These are phyloP conservation scores for Andrena marginata DNA, from an alignment of 2,888 invertebrate genomes.

Conservation along the genomic window DNA sequence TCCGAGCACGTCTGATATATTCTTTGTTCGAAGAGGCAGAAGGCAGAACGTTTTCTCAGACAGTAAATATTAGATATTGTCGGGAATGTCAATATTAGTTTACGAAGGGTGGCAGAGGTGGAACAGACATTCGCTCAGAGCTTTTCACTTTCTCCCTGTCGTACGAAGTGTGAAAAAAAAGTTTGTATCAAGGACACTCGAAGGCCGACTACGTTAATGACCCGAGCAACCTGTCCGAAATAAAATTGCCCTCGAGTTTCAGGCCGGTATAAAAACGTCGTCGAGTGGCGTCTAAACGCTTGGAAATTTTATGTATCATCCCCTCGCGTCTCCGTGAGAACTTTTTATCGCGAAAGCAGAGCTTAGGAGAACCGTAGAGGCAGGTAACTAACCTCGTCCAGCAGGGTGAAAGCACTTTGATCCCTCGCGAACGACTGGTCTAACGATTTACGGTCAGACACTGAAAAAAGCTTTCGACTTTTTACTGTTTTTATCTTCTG, in stretches of 20 bases:
- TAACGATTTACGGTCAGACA: conserved; percentile 62
- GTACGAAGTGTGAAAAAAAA: background rate
- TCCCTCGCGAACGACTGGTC: conserved; percentile 45
- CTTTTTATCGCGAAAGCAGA: conserved; percentile 40
- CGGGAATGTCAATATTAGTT: conserved; percentile 6
- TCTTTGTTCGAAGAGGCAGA: too few relatives aligned
- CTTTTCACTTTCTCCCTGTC: background rate
- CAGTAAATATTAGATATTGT: background rate
- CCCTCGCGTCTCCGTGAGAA: background rate
- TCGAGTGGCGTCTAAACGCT: conserved; percentile 40
- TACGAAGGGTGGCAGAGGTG: background rate
- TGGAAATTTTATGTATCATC: conserved; percentile 51
- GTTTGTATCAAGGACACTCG: conserved; percentile 24
- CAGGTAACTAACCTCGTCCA: conserved; percentile 42
- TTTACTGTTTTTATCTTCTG: conserved; percentile 11
- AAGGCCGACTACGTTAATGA: conserved; percentile 39
- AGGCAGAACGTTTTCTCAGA: background rate
- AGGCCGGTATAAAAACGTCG: conserved; percentile 30
- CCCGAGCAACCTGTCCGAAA: conserved; percentile 30
- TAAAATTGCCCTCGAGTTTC: conserved; percentile 40
- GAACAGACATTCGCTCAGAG: conserved; percentile 10
- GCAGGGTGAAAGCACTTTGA: conserved; percentile 53
- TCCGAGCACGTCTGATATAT: too few relatives aligned
- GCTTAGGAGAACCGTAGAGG: conserved; percentile 12
- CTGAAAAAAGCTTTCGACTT: conserved; percentile 62